Percentiles rank a stretch among this genome's conserved stretches.
These are phyloP conservation scores for Echinarachnius parma DNA, from an alignment of 53 echinoderm and acorn worm species.

Conservation along the genomic window DNA sequence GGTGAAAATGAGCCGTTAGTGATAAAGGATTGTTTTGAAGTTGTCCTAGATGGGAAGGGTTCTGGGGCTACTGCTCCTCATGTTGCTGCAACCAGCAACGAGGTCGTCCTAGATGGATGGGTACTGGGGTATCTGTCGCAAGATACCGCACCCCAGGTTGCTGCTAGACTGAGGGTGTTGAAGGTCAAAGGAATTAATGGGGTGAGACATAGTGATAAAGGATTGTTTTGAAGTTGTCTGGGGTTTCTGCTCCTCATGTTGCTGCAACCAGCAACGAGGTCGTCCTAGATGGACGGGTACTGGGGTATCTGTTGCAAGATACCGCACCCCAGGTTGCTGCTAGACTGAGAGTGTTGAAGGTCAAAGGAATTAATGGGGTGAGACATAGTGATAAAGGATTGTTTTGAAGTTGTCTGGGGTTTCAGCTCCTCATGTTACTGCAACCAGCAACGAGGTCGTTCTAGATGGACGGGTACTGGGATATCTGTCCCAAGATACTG, in stretches of 20 bases:
- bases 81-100: too few relatives aligned
- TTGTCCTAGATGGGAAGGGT: too few relatives aligned
- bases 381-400: too few relatives aligned
- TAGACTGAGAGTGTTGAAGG: slow-evolving; percentile 68
- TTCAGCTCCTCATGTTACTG: too few relatives aligned
- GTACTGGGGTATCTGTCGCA: slow-evolving; percentile 68
- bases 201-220: too few relatives aligned
- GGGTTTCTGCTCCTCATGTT: too few relatives aligned
- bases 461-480: slow-evolving; percentile 86
- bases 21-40: too few relatives aligned
- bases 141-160: slow-evolving; percentile 57
- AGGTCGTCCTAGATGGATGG: slow-evolving; percentile 82
- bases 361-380: slow-evolving; percentile 71
- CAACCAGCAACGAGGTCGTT: slow-evolving; percentile 74
- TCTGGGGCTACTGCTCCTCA: too few relatives aligned
- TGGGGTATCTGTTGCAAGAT: slow-evolving; percentile 69
- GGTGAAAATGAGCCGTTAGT: too few relatives aligned
- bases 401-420: too few relatives aligned
- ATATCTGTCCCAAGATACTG: slow-evolving; percentile 58
- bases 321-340: slow-evolving; percentile 50
- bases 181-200: slow-evolving; percentile 75
- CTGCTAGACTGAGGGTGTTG: slow-evolving; percentile 54
- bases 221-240: too few relatives aligned
- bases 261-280: slow-evolving; percentile 84
- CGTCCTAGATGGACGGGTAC: slow-evolving; percentile 75